A percentile compares a stretch with the other conserved stretches of the same genome.
These are phyloP conservation scores for Heliconius aoede DNA, from an alignment of 2,888 invertebrate species.

Conservation along the genomic window DNA sequence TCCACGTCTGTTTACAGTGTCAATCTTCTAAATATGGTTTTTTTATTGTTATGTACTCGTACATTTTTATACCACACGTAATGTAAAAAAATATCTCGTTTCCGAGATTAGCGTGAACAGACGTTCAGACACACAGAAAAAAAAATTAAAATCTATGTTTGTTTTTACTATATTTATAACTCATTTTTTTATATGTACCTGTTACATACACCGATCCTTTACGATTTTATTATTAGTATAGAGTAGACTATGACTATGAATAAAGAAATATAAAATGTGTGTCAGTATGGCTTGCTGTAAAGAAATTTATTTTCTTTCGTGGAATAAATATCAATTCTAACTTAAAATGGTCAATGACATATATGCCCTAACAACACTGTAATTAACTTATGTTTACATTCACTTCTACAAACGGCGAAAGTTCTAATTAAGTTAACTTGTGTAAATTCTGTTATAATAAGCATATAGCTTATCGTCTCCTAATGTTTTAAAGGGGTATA, in stretches of 20 bases:
- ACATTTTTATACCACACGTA: no score
- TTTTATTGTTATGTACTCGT: no score
- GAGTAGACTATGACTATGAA: no score
- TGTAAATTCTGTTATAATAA: not conserved
- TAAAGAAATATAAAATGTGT: not conserved
- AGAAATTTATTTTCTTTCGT: not conserved
- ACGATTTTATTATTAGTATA: no score
- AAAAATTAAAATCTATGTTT: not conserved
- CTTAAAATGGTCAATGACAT: not conserved
- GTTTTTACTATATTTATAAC: no score
- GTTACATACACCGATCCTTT: no score
- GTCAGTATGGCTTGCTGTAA: not conserved
- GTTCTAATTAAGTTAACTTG: constrained; percentile 6
- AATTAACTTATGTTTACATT: not conserved
- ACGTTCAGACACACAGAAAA: not conserved
- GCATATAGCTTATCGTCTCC: not conserved
- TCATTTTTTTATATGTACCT: no score
- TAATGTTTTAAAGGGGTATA: not conserved
- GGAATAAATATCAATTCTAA: constrained; percentile 4
- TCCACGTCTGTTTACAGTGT: not conserved
- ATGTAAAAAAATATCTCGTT: no score
- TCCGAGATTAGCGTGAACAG: no score
- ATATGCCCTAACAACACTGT: not conserved
- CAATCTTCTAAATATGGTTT: no score
- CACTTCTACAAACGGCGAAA: constrained; percentile 2